Percentiles rank a stretch among this genome's conserved stretches.
These are phyloP conservation scores for Neotragus moschatus DNA, from an alignment of 2,113 vertebrate genomes.

Conservation along the genomic window DNA sequence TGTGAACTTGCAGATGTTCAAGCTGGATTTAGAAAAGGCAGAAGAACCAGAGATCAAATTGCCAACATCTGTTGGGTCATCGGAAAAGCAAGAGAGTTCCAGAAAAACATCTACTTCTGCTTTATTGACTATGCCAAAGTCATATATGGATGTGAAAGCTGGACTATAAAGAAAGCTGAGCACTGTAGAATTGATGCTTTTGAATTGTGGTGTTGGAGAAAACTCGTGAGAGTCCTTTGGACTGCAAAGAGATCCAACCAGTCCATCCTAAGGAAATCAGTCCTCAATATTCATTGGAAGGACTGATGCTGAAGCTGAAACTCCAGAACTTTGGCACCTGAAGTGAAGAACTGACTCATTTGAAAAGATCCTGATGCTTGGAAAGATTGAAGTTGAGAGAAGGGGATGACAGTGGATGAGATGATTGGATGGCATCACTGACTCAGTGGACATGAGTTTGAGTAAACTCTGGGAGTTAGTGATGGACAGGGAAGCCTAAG, in stretches of 20 bases:
- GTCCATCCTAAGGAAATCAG: not conserved
- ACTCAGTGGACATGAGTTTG: not conserved
- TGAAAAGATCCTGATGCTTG: not conserved
- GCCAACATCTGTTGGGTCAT: not conserved
- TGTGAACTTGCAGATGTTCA: not conserved
- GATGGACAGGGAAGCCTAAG: not conserved
- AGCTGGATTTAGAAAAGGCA: not conserved
- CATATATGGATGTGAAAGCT: not conserved
- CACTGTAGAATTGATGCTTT: not conserved
- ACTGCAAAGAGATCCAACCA: not conserved
- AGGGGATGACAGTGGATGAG: not conserved
- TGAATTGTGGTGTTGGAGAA: not conserved
- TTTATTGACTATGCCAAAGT: not conserved
- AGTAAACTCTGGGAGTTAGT: not conserved
- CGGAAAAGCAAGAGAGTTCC: not conserved
- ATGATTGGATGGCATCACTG: not conserved
- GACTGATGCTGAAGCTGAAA: not conserved
- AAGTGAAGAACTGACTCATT: not conserved
- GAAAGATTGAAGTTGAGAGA: not conserved
- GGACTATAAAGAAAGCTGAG: not conserved
- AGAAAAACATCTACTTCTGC: not conserved
- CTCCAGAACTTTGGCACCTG: not conserved
- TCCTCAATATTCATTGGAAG: not conserved
- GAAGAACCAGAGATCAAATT: not conserved
- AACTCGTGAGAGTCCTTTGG: not conserved